Evolutionary conservation across 1,140 invertebrate species (phyloP), one percentile per base, ranked within the genome.

Genomic region (Drosophila neocordata): DNA sequence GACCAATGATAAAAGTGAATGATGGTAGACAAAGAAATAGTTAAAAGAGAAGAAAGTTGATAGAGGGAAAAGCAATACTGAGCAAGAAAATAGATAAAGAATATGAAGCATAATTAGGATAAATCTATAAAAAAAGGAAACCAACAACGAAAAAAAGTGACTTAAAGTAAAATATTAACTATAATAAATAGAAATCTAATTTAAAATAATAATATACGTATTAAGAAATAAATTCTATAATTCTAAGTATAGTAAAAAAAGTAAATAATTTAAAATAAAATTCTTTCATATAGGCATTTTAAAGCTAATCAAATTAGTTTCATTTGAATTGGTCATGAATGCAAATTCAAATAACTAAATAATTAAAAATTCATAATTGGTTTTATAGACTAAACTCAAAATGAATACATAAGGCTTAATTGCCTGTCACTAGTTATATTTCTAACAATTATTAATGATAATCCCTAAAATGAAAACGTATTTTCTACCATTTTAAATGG

Each of bases 291-390:
- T 48, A 48, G 20, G 41, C 20, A 48, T 48, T 48, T 11, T 9
- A 20, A 20, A 20, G 15, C 41, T 48, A 48, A 48, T 18, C 41
- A 5, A n/a, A 38, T n/a, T 3, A 38, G 37, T 38, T 38, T 1
- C 37, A 38, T 35, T 35, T 35, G 27, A 31, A 31, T 31, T 31
- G 27, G 27, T 31, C 27, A 31, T 31, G 27, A 31, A 31, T 31
- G 27, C 27, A 31, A 31, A 35, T 35, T 35, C 1, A 12, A 31
- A 12, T 35, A 35, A 35, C 34, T 38, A 15, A 20, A 48, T 48
- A 48, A 48, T 48, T 48, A 20, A 48, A 48, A 48, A 20, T 48
- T 20, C 41, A 48, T 48, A 48, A 48, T 48, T 48, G 18, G 15
- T 15, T 11, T 48, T 48, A 48, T 18, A 48, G 41, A 48, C 15